Evolutionary conservation across 2,888 invertebrate genomes (phyloP).

Genomic region (Nymphalis c-album): DNA sequence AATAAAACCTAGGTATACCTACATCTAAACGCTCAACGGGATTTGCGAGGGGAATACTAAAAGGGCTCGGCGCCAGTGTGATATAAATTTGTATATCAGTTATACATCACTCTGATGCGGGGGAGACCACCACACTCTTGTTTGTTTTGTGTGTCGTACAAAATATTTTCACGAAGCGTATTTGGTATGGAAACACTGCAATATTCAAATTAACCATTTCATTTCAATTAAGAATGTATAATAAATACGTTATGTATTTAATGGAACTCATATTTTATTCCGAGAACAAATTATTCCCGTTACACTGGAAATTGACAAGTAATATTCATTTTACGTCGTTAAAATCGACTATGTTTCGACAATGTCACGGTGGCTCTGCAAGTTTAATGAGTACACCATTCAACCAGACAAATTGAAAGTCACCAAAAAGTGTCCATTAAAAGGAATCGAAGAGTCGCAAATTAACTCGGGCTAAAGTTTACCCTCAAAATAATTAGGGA

Average conservation of each 20-base stretch:
- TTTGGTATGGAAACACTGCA: constrained; percentile 30
- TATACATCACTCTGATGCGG: constrained; percentile 47
- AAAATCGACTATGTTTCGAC: constrained; percentile 55
- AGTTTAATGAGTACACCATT: constrained; percentile 75
- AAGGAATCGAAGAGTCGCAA: constrained; percentile 75
- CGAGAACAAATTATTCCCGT: constrained; percentile 28
- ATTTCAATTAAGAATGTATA: constrained; percentile 28
- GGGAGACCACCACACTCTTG: constrained; percentile 49
- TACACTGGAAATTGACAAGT: constrained; percentile 51
- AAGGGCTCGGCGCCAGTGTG: constrained; percentile 67
- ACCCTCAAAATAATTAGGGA: constrained; percentile 82
- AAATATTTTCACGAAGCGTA: constrained; percentile 45
- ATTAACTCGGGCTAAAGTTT: constrained; percentile 79
- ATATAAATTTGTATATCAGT: constrained; percentile 61
- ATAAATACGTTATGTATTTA: constrained; percentile 20
- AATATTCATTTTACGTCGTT: constrained; percentile 51
- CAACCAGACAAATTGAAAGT: constrained; percentile 76
- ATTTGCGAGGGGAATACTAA: constrained; percentile 76
- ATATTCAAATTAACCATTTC: constrained; percentile 22
- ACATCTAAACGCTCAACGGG: constrained; percentile 61
- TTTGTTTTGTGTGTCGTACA: constrained; percentile 59
- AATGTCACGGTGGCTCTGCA: constrained; percentile 52
- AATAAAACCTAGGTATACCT: constrained; percentile 64
- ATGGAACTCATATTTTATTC: constrained; percentile 37
- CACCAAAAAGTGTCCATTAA: constrained; percentile 79